Evolutionary conservation across 2,888 invertebrate genomes (phyloP).

Genomic region (Andricus curvator): DNA sequence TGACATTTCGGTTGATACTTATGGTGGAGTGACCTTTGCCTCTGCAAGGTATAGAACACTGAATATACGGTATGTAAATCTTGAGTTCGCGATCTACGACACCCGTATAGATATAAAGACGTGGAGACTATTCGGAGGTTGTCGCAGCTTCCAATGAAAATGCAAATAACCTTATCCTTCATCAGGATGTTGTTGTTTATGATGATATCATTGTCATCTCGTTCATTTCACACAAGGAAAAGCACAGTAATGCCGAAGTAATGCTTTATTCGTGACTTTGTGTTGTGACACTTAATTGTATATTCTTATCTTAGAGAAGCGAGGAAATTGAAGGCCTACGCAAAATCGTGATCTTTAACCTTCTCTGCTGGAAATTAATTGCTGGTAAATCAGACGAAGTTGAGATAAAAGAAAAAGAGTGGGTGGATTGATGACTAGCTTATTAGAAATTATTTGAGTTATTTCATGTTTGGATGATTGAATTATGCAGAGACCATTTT

Average conservation of each 20-base stretch:
- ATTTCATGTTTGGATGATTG: neutral
- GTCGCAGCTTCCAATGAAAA: constrained; percentile 1
- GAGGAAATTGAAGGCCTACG: neutral
- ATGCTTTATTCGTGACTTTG: neutral
- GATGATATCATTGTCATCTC: constrained; percentile 7
- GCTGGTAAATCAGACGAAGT: constrained; percentile 4
- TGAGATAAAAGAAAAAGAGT: neutral
- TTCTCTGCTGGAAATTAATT: neutral
- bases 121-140: neutral
- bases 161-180: constrained; percentile 26
- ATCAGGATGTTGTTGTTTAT: constrained; percentile 19
- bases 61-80: constrained; percentile 24
- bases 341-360: neutral
- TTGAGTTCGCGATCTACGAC: neutral
- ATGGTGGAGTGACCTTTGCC: constrained; percentile 24
- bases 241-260: neutral
- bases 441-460: neutral
- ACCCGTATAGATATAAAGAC: neutral
- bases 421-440: neutral
- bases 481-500: neutral
- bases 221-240: neutral
- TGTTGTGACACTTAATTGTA: neutral
- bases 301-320: neutral
- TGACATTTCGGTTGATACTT: constrained; percentile 21
- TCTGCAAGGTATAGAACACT: neutral